These are phyloP conservation scores for Epinotia demarniana DNA, from an alignment of 2,888 invertebrate genomes.

Conservation along the genomic window DNA sequence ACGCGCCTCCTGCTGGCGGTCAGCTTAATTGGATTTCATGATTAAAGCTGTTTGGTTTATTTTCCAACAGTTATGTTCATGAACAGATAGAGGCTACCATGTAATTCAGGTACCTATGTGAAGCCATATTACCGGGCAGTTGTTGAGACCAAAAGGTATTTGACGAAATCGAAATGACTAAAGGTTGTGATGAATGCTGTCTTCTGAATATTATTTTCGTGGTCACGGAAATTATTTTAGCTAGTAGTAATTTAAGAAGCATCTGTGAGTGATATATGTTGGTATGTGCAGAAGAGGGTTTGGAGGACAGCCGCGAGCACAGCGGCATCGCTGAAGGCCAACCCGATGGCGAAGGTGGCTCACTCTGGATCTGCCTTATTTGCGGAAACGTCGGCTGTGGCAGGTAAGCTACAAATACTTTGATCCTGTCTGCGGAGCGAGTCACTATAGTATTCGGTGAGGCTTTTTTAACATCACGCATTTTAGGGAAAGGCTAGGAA, in stretches of 20 bases:
- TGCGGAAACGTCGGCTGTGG: conserved; percentile 99
- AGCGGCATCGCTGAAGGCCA: conserved; percentile 84
- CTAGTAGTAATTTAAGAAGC: no score
- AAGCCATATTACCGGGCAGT: neutral
- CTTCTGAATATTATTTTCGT: neutral
- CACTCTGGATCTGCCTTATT: conserved; percentile 99
- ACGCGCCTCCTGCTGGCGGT: no score
- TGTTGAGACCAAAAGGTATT: neutral
- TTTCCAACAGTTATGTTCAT: no score
- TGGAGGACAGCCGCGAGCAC: conserved; percentile 78
- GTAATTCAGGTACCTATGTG: neutral
- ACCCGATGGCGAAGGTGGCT: conserved; percentile 82
- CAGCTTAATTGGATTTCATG: no score
- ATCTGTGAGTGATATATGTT: neutral
- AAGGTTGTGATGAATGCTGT: neutral
- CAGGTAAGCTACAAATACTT: conserved; percentile 84
- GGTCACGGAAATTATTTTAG: neutral
- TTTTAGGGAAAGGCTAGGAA: no score
- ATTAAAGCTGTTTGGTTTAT: no score
- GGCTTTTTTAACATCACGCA: no score
- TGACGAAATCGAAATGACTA: neutral
- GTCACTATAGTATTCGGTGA: no score
- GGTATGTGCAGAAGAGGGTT: conserved; percentile 72
- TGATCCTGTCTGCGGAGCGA: conserved; percentile 11
- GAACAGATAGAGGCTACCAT: neutral